These are phyloP conservation scores for Zenarchopterus dispar DNA, from an alignment of 2,797 vertebrate genomes.

Conservation along the genomic window DNA sequence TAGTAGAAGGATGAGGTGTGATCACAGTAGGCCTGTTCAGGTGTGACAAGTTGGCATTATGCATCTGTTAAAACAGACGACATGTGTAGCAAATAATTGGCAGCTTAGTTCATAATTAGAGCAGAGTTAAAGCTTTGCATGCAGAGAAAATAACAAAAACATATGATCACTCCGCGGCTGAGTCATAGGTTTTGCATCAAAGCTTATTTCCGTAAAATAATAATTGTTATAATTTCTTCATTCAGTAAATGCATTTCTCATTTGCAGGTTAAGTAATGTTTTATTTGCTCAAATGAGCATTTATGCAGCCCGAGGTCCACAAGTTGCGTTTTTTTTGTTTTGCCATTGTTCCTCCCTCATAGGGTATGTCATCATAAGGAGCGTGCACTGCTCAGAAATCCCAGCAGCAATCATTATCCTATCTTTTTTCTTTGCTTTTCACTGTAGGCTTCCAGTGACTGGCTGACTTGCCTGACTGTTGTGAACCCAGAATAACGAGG, in stretches of 20 bases:
- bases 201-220: conserved; percentile 14
- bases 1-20: too few relatives aligned
- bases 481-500: conserved; percentile 62
- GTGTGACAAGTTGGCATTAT: too few relatives aligned
- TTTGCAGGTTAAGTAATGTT: conserved; percentile 21
- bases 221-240: background rate
- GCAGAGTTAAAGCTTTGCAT: too few relatives aligned
- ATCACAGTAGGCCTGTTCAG: too few relatives aligned
- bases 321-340: conserved; percentile 20
- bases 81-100: too few relatives aligned
- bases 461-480: conserved; percentile 40
- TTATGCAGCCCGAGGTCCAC: conserved; percentile 19
- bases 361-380: conserved; percentile 17
- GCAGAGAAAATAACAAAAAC: background rate
- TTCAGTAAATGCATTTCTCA: conserved; percentile 9
- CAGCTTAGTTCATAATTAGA: too few relatives aligned
- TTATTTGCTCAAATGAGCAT: conserved; percentile 30
- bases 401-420: conserved; percentile 50
- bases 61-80: too few relatives aligned
- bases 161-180: conserved; percentile 13
- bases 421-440: conserved; percentile 6
- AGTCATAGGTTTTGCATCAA: conserved; percentile 9
- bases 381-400: conserved; percentile 33
- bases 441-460: conserved; percentile 43
- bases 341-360: conserved; percentile 9